phyloP scores from a whole-genome alignment of 1,140 invertebrate species.

The Euwallacea similis region DNA sequence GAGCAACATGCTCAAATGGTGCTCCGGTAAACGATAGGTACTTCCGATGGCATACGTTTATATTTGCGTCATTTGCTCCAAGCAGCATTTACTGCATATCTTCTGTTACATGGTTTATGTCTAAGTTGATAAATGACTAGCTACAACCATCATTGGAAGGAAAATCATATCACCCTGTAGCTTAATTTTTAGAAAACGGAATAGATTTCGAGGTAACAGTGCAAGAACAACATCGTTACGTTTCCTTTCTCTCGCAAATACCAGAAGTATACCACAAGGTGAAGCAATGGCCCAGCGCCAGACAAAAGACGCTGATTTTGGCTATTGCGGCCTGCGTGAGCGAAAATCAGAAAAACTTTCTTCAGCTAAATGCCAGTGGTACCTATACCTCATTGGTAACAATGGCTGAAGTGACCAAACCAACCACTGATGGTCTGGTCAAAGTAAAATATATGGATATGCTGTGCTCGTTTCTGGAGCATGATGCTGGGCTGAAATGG shows the following conservation, averaged over 20 bases:
- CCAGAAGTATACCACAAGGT: conserved; percentile 21
- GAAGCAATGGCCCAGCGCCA: conserved; percentile 2
- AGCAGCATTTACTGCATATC: too few relatives aligned
- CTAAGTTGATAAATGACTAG: too few relatives aligned
- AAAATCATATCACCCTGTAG: neutral
- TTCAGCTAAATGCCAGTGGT: conserved; percentile 3
- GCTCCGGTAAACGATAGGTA: too few relatives aligned
- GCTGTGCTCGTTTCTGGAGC: conserved; percentile 26
- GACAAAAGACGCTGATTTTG: conserved; percentile 12
- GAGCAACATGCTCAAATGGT: too few relatives aligned
- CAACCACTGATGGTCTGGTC: conserved; percentile 1
- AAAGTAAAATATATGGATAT: conserved; percentile 28
- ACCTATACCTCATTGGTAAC: conserved; percentile 11
- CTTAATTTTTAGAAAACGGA: conserved; percentile 24
- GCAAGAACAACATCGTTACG: conserved; percentile 20
- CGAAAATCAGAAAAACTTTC: conserved; percentile 21
- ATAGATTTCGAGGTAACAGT: conserved; percentile 30
- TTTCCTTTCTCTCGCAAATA: conserved; percentile 12
- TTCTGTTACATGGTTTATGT: too few relatives aligned
- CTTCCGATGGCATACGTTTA: too few relatives aligned
- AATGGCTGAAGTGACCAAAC: conserved; percentile 13
- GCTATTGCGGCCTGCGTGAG: conserved; percentile 10
- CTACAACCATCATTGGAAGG: too few relatives aligned
- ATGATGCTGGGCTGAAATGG: conserved; percentile 27
- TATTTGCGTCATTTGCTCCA: too few relatives aligned